Base-by-base conservation (phyloP, 2,113 vertebrate species). In the Pampusana beccarii region DNA sequence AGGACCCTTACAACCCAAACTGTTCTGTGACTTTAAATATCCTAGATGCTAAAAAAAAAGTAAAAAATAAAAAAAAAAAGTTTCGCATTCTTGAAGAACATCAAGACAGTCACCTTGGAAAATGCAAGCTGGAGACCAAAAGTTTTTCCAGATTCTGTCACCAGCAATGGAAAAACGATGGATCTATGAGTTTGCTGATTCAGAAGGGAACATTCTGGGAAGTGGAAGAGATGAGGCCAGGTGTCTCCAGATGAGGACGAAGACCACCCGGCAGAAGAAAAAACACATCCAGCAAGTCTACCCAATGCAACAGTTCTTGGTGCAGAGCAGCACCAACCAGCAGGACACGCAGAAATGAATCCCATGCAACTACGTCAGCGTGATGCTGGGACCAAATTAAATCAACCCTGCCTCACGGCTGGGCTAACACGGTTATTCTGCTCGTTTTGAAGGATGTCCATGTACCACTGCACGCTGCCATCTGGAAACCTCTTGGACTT, bases 281-380 rank as follows among this genome's bases (percentile, higher is more conserved):
- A 0, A 0, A 8, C 23, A 29, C 1, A 3, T 38, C 57, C 58
- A 51, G 29, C 25, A 77, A 28, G 12, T 46, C 60, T 20, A 51
- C 13, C 10, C 57, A 70, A n/a, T 4, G 10, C 38, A 77, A n/a
- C 14, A 65, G 28, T 17, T 65, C 57, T 56, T 3, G 7, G 29
- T 5, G 24, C 3, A 57, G 78, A 74, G 51, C 8, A 54, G 60
- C 36, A 84, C 24, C 31, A 46, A 46, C 44, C 44, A 53, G 24
- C 26, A 73, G 44, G 31, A 56, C 6, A 46, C 56, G 20, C 0
- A 71, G 65, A 89, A 92, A 38, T 7, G 0, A 94, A 80, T 44
- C 34, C 38, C 9, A 31, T 3, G 13, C 0, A 50, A 56, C 3
- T 17, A 2, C 1, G 3, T 6, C 46, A 78, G 14, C 40, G 10